These are phyloP conservation scores for Apogon talboti DNA, from an alignment of 2,797 vertebrate species.

Conservation along the genomic window DNA sequence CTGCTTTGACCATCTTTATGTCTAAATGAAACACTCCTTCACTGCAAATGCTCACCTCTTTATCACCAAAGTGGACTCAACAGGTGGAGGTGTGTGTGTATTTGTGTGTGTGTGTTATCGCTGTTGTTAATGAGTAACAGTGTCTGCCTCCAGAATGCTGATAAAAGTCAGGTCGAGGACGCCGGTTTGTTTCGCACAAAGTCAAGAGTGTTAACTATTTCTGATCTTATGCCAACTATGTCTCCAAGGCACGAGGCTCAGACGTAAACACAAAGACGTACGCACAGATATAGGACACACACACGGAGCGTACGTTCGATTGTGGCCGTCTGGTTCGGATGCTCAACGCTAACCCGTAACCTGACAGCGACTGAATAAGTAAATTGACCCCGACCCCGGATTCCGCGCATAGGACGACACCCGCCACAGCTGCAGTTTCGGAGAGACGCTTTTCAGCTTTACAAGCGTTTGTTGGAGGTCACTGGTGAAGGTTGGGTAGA, in stretches of 20 bases:
- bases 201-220: slow-evolving; percentile 41
- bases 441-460: slow-evolving; percentile 37
- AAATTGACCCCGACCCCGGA: slow-evolving; percentile 43
- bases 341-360: slow-evolving; percentile 27
- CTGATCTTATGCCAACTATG: slow-evolving; percentile 43
- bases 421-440: slow-evolving; percentile 48
- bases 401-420: slow-evolving; percentile 51
- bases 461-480: slow-evolving; percentile 25
- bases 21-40: slow-evolving; percentile 46
- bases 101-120: slow-evolving; percentile 46
- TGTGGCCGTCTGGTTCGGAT: slow-evolving; percentile 5
- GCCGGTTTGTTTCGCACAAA: slow-evolving; percentile 9
- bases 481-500: slow-evolving; percentile 26
- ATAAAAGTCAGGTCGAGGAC: slow-evolving; percentile 74
- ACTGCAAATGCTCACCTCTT: slow-evolving; percentile 61
- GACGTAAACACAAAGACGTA: slow-evolving; percentile 24
- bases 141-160: slow-evolving; percentile 72
- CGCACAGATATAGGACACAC: slow-evolving; percentile 16
- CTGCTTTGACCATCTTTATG: slow-evolving; percentile 36
- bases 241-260: slow-evolving; percentile 34
- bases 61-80: slow-evolving; percentile 58
- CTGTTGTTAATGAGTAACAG: slow-evolving; percentile 78
- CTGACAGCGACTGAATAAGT: slow-evolving; percentile 52
- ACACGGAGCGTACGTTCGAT: not conserved
- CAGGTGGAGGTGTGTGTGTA: slow-evolving; percentile 55